Conservation (phyloP, 2,888 invertebrate genomes). For the Eilema griseolum region DNA sequence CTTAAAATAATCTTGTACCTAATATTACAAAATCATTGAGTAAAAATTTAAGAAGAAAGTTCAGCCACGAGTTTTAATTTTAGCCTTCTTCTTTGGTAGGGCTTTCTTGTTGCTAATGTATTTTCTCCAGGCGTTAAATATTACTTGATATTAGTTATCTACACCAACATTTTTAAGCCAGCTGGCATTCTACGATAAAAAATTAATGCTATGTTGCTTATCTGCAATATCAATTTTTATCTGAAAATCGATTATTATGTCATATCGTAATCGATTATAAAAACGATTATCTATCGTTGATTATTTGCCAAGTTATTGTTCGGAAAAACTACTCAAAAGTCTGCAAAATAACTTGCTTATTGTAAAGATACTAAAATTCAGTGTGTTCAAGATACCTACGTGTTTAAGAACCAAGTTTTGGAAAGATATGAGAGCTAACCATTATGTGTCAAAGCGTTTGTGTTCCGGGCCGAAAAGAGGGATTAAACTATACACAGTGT, state of each 20-base stretch:
- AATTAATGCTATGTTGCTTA: neutral
- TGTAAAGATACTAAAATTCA: too few species aligned
- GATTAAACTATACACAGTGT: too few species aligned
- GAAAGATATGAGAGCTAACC: too few species aligned
- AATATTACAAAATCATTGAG: neutral
- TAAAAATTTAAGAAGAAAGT: neutral
- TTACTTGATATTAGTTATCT: neutral
- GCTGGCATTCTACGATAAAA: neutral
- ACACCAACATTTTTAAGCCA: neutral
- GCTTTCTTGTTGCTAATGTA: constrained; percentile 19
- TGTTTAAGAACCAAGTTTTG: too few species aligned
- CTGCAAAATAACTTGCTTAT: too few species aligned
- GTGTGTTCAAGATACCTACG: too few species aligned
- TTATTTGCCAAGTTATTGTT: neutral
- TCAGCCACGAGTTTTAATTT: constrained; percentile 5
- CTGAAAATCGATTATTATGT: neutral
- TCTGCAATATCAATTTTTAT: neutral
- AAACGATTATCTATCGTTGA: neutral
- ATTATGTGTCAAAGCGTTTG: too few species aligned
- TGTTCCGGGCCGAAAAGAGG: too few species aligned
- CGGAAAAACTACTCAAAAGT: neutral
- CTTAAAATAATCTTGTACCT: too few species aligned
- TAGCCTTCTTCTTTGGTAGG: neutral
- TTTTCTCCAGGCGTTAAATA: constrained; percentile 27
- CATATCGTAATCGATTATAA: neutral